Base-by-base conservation (phyloP, 1,140 invertebrate species). In the Sipha flava region DNA sequence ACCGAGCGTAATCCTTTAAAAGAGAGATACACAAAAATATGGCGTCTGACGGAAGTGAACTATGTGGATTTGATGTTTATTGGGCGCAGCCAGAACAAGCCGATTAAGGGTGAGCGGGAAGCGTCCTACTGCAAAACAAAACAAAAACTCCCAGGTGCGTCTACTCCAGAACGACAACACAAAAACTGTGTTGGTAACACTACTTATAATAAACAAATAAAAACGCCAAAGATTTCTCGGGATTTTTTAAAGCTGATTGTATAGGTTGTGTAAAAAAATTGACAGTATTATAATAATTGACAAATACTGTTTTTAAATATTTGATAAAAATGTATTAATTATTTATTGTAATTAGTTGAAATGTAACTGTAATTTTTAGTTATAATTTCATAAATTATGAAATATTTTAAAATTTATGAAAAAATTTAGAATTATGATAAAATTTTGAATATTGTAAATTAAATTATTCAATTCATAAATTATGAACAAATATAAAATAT, bases 131-230 rank as follows among this genome's bases (percentile, higher is more conserved):
- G 70, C 43, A 49, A 29, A 52, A 59, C 47, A 81, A 79, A 79
- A 40, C 52, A 45, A 37, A 79, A 64, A 79, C 43, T 49, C 54
- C 43, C 5, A 40, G 43, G 62, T 47, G 59, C 59, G 72, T 45
- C 23, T 59, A 18, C 29, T 52, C 26, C 40, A 3, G 34, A 73
- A 79, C n/a, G n/a, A n/a, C n/a, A n/a, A n/a, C 80, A 70, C 10
- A 52, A 21, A 12, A 52, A 12, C 73, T 82, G 84, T 75, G 72
- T 40, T 1, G 31, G 29, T 31, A 75, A 75, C 29, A 0, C 3
- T 7, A 3, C 0, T 5, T 14, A n/a, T 26, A 0, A 31, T 75
- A 75, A 75, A 72, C 31, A 75, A 75, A 0, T 9, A 10, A 0
- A 14, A 14, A 34, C 3, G 5, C 14, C 9, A 0, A 16, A 1